Evolutionary conservation across 2,113 vertebrate species (phyloP).

Genomic region (Blennius ocellaris): DNA sequence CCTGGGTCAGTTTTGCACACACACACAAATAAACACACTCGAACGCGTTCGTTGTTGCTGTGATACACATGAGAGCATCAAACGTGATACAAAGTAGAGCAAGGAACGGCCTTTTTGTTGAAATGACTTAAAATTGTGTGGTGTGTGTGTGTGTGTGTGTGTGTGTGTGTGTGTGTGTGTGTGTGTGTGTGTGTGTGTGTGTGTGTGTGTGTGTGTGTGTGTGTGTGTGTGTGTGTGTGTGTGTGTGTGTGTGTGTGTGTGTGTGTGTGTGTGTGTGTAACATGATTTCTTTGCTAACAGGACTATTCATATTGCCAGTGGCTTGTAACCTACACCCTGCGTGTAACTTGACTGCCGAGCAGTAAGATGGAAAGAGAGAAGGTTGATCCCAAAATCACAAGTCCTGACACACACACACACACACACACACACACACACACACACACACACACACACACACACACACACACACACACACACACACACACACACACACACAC

Average conservation of each 20-base stretch:
- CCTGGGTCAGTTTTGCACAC: slow-evolving; percentile 21
- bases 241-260: too few relatives aligned
- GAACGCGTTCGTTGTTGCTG: background rate
- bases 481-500: background rate
- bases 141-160: too few relatives aligned
- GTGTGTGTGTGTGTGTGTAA: slow-evolving; percentile 42
- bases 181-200: slow-evolving; percentile 7
- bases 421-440: slow-evolving; percentile 41
- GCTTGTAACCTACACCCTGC: slow-evolving; percentile 72
- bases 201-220: slow-evolving; percentile 14
- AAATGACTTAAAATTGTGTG: background rate
- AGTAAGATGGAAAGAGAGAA: slow-evolving; percentile 68
- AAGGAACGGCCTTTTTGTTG: slow-evolving; percentile 17
- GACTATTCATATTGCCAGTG: slow-evolving; percentile 71
- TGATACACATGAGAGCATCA: slow-evolving; percentile 33
- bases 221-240: too few relatives aligned
- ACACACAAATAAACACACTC: background rate
- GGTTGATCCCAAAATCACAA: slow-evolving; percentile 73
- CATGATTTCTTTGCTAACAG: slow-evolving; percentile 38
- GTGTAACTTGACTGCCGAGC: slow-evolving; percentile 67
- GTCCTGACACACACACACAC: slow-evolving; percentile 43
- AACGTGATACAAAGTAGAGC: slow-evolving; percentile 12
- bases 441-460: slow-evolving; percentile 24
- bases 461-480: too few relatives aligned
- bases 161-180: too few relatives aligned